These are phyloP conservation scores for Lepidurus packardi DNA, from an alignment of 1,140 invertebrate genomes.

Conservation along the genomic window DNA sequence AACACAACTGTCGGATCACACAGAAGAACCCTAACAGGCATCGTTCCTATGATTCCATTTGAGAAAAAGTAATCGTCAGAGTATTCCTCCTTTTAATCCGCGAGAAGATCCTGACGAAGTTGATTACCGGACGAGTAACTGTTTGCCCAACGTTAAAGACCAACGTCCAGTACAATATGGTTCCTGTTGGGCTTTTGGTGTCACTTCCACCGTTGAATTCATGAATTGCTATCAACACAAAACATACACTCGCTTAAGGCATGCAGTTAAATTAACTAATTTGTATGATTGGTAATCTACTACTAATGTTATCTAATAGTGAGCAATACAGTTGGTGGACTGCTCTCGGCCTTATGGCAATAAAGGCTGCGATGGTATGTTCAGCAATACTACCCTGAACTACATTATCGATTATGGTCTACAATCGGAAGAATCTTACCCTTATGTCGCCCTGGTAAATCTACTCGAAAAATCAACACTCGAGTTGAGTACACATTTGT, in stretches of 20 bases:
- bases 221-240: constrained; percentile 16
- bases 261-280: background rate
- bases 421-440: constrained; percentile 18
- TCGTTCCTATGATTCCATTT: background rate
- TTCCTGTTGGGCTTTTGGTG: constrained; percentile 32
- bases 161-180: constrained; percentile 27
- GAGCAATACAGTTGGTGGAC: constrained; percentile 35
- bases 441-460: constrained; percentile 38
- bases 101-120: background rate
- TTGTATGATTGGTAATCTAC: background rate
- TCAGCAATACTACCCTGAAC: constrained; percentile 19
- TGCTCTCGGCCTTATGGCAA: constrained; percentile 3
- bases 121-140: constrained; percentile 24
- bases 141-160: constrained; percentile 27
- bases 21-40: background rate
- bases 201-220: constrained; percentile 25
- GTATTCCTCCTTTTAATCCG: background rate
- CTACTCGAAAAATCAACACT: background rate
- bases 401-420: constrained; percentile 23
- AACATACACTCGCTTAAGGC: constrained; percentile 22
- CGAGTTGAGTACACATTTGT: background rate
- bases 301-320: constrained; percentile 24
- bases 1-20: background rate
- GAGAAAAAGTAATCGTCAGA: background rate
- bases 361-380: constrained; percentile 27